phyloP scores from a whole-genome alignment of 2,113 vertebrate genomes.

The Alces alces region DNA sequence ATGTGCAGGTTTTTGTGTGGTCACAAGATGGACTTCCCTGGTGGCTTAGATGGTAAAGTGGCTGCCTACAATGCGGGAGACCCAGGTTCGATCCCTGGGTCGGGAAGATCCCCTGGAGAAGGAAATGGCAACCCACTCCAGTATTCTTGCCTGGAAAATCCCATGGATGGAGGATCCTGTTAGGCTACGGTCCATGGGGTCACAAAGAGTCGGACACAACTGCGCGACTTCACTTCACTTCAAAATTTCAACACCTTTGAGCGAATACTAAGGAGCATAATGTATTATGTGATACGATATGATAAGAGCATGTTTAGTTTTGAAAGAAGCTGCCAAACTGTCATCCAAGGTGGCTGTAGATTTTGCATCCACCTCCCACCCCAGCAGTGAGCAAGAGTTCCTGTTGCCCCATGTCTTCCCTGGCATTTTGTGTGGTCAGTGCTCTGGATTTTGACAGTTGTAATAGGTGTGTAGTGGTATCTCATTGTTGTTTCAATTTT shows the following conservation, averaged over 20 bases:
- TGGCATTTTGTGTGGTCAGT: not conserved
- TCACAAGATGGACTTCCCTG: not conserved
- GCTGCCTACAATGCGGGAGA: no score
- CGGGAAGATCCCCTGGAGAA: no score
- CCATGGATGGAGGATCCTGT: no score
- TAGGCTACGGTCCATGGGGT: no score
- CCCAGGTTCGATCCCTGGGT: no score
- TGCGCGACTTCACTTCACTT: no score
- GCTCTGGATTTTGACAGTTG: not conserved
- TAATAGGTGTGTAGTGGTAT: not conserved
- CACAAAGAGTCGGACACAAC: no score
- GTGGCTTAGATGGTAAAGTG: no score
- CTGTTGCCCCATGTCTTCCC: accelerated
- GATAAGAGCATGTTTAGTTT: not conserved
- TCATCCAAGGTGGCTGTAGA: not conserved
- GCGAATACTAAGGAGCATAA: not conserved
- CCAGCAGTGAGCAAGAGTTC: not conserved
- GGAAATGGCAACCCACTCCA: no score
- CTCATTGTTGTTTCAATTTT: not conserved
- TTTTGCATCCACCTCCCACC: not conserved
- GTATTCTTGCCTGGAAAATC: no score
- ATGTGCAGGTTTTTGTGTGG: not conserved
- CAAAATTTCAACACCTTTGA: not conserved
- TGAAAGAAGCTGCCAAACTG: not conserved
- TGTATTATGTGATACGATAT: not conserved